Evolutionary conservation across 2,888 invertebrate genomes (phyloP), one percentile per base, ranked within the genome.

Genomic region (Protonemura montana): DNA sequence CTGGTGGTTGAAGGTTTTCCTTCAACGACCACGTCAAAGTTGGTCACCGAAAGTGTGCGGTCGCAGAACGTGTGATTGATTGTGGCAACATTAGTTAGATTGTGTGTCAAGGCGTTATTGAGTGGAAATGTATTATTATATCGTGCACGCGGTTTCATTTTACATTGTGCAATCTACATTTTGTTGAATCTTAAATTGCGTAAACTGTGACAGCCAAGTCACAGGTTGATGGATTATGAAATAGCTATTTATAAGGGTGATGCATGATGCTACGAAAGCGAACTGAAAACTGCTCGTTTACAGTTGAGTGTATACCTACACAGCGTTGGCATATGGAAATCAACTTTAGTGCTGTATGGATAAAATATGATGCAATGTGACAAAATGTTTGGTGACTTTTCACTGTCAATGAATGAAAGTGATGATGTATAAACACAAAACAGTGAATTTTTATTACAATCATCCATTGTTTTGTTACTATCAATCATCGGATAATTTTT

Each of bases 71-170:
- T 21, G 3, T 78, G 78, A 78, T 78, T 78, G 78, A 78, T 78
- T 78, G 78, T 7, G 59, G 59, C 59, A 59, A 59, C 59, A 59
- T 59, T 59, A 59, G 59, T 59, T 59, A 78, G 30, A 81, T 81
- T 30, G 81, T 81, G 81, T 81, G 81, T 81, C 81, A 30, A 28
- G 78, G 81, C 81, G 26, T 81, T 81, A 81, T 81, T 81, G 30
- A 81, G 81, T 81, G 30, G 81, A 81, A 81, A 81, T 27, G 78
- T 78, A 59, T 59, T 59, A 59, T 59, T 59, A 78, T 78, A 78
- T 78, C 28, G 26, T 78, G 78, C 28, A 78, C 27, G 78, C 27
- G 78, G 78, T 78, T 28, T 59, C 59, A 59, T 59, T 59, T 28
- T 78, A 26, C 28, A 78, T 78, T 78, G 27, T 78, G 28, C 78